phyloP scores from a whole-genome alignment of 1,140 invertebrate genomes.

The Cephus cinctus region DNA sequence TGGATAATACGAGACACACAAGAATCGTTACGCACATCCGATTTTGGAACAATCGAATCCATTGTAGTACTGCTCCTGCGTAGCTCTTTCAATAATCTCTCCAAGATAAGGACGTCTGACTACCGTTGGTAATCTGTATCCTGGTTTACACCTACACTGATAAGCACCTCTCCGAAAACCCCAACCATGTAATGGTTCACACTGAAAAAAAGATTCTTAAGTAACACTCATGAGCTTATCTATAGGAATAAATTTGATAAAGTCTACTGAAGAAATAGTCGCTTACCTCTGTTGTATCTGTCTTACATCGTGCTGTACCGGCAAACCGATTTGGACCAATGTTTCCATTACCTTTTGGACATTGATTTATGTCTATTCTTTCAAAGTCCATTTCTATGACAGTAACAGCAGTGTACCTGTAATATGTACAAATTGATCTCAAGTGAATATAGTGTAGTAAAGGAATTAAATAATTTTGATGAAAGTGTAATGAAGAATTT shows the following conservation, averaged over 20 bases:
- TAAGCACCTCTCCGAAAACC: conserved; percentile 94
- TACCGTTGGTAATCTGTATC: conserved; percentile 81
- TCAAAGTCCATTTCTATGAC: conserved; percentile 97
- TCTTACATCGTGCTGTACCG: conserved; percentile 88
- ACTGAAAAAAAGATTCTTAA: conserved; percentile 60
- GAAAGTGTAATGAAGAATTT: no score
- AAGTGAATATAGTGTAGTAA: no score
- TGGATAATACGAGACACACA: not conserved
- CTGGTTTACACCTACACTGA: conserved; percentile 90
- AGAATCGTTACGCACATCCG: conserved; percentile 72
- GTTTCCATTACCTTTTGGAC: conserved; percentile 86
- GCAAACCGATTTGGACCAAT: conserved; percentile 85
- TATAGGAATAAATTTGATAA: not conserved
- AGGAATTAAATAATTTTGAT: no score
- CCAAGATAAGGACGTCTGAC: conserved; percentile 89
- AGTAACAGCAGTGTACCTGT: conserved; percentile 86
- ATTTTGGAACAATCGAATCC: conserved; percentile 90
- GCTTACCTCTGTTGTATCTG: conserved; percentile 86
- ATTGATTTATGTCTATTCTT: conserved; percentile 97
- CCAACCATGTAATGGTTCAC: conserved; percentile 94
- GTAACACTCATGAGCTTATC: not conserved
- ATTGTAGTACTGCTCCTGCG: conserved; percentile 86
- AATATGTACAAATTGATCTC: conserved; percentile 24
- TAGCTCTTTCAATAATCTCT: conserved; percentile 90
- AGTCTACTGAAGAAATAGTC: not conserved